A percentile compares a stretch with the other conserved stretches of the same genome.
Evolutionary conservation across 2,888 invertebrate genomes (phyloP).

Genomic region (Liposcelis brunnea): DNA sequence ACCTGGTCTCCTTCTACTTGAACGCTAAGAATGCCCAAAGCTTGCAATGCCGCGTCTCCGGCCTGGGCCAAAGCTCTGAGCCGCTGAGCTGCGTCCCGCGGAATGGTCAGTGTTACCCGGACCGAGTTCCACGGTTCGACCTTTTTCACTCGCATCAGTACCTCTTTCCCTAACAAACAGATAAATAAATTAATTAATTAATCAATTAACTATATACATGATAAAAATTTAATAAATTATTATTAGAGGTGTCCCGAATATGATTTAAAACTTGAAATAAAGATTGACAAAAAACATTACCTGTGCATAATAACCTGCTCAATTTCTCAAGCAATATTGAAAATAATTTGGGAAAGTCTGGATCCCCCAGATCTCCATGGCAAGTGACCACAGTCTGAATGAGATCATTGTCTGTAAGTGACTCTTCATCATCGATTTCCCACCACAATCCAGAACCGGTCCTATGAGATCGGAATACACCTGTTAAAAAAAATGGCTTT

Average conservation of each 20-base stretch:
- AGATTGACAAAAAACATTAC: neutral
- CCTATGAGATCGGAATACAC: too few relatives aligned
- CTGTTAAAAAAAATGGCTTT: too few relatives aligned
- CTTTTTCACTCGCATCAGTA: slow-evolving; percentile 46
- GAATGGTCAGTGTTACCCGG: slow-evolving; percentile 92
- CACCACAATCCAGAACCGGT: too few relatives aligned
- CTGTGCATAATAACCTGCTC: slow-evolving; percentile 56
- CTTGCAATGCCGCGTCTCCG: slow-evolving; percentile 72
- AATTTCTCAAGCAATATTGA: slow-evolving; percentile 59
- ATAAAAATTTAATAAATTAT: neutral
- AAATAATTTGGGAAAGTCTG: slow-evolving; percentile 66
- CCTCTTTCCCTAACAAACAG: slow-evolving; percentile 29
- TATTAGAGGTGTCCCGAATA: too few relatives aligned
- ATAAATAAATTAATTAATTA: slow-evolving; percentile 6
- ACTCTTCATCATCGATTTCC: too few relatives aligned
- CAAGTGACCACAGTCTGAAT: slow-evolving; percentile 73
- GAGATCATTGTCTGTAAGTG: slow-evolving; percentile 24
- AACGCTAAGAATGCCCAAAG: slow-evolving; percentile 86
- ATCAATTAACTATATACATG: neutral
- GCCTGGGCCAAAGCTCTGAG: slow-evolving; percentile 82
- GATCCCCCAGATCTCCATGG: slow-evolving; percentile 79
- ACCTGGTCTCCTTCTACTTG: slow-evolving; percentile 80
- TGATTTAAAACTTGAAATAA: neutral
- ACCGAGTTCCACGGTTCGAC: slow-evolving; percentile 98
- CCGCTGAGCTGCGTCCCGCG: slow-evolving; percentile 84